Percentiles rank a stretch among this genome's conserved stretches.
These are phyloP conservation scores for Ichneumoninae sp. DNA, from an alignment of 2,888 invertebrate genomes.

Conservation along the genomic window DNA sequence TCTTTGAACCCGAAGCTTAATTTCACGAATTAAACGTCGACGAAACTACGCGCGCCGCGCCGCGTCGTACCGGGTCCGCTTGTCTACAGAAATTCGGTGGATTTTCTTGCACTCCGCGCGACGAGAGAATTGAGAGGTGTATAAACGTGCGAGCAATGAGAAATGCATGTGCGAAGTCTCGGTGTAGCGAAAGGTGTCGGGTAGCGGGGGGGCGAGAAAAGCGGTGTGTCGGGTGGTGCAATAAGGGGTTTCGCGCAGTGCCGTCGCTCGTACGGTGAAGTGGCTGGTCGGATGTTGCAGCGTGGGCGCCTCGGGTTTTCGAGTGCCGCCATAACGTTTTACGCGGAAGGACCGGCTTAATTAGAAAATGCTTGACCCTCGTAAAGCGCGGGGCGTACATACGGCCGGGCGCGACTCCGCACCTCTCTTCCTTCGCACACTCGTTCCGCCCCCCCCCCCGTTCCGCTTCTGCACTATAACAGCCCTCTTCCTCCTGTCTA, in stretches of 20 bases:
- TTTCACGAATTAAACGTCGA: background rate
- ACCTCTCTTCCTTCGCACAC: constrained; percentile 50
- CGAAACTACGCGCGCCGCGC: background rate
- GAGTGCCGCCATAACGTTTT: constrained; percentile 75
- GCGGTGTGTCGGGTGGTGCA: constrained; percentile 37
- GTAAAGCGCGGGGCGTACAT: constrained; percentile 67
- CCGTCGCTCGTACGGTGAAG: constrained; percentile 56
- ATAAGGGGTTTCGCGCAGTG: constrained; percentile 57
- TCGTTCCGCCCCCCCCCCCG: constrained; percentile 61
- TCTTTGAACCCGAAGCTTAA: background rate
- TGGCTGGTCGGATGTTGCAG: constrained; percentile 40
- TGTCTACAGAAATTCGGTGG: constrained; percentile 2
- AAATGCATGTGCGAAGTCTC: background rate
- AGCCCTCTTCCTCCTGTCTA: constrained; percentile 40
- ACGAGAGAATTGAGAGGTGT: background rate
- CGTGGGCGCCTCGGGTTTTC: constrained; percentile 62
- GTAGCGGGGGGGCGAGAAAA: constrained; percentile 30
- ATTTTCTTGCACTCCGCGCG: background rate
- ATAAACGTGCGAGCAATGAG: background rate
- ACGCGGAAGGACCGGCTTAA: constrained; percentile 77
- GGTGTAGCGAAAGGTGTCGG: constrained; percentile 13
- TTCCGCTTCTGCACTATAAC: constrained; percentile 46
- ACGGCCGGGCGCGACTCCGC: constrained; percentile 55
- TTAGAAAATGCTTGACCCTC: constrained; percentile 81
- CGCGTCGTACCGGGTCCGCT: background rate